Evolutionary conservation across 2,113 vertebrate genomes (phyloP), one percentile per base, ranked within the genome.

Genomic region (Ramphastos sulfuratus): DNA sequence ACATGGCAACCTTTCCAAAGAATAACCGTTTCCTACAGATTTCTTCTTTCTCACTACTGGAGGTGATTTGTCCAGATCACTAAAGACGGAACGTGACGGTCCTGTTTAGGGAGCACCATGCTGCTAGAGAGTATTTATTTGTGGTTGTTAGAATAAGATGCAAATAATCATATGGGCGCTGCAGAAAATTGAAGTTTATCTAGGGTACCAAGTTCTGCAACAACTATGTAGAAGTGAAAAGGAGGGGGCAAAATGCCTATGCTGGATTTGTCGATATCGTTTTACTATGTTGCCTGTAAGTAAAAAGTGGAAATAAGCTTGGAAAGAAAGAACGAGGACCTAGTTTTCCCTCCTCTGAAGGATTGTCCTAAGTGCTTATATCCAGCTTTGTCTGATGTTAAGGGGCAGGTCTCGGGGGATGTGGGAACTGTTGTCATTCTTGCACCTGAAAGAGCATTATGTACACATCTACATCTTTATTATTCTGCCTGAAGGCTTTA

Each of bases 401-500:
- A 89, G 75, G 78, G 67, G 54, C 30, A 93, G 63, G 15, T 95
- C 93, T 88, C 1, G 0, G 52, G 82, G 76, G 85, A 96, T 4
- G 0, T 94, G 94, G 88, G 93, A 96, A 94, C 79, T 87, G 79
- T 91, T 95, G 78, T 61, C 64, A n/a, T 92, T 93, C 64, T 77
- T 92, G 93, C 85, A 95, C 95, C 93, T 96, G 81, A 93, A 85
- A 35, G 81, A 85, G 14, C 8, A 31, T 80, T 91, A 75, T 80
- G 39, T 91, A 83, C 60, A 81, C 54, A 92, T 87, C 35, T 88
- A 64, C 79, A 69, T 94, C 75, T 91, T 95, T 95, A 92, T 91
- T 95, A 85, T 92, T 95, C 65, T 94, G 93, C 95, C 89, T 85
- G 65, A 81, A 92, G 87, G 79, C 88, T 87, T 92, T 96, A 92